These are phyloP conservation scores for Onthophagus taurus DNA, from an alignment of 1,140 invertebrate genomes.

Conservation along the genomic window DNA sequence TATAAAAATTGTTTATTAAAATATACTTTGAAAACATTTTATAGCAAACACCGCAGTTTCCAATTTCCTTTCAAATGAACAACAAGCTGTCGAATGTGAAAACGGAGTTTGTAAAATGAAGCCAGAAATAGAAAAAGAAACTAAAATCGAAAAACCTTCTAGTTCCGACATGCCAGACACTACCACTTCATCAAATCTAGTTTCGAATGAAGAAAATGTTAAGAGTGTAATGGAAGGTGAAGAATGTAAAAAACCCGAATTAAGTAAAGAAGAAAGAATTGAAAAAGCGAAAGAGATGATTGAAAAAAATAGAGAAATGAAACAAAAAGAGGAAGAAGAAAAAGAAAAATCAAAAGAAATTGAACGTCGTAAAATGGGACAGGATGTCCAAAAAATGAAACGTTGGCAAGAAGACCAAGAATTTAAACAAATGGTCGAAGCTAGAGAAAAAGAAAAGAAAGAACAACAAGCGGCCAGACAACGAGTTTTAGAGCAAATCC, in stretches of 20 bases:
- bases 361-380: slow-evolving; percentile 58
- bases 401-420: slow-evolving; percentile 64
- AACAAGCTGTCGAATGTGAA: slow-evolving; percentile 21
- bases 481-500: slow-evolving; percentile 62
- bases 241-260: slow-evolving; percentile 27
- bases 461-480: slow-evolving; percentile 58
- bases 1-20: slow-evolving; percentile 2
- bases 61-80: slow-evolving; percentile 11
- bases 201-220: slow-evolving; percentile 5
- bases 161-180: not conserved
- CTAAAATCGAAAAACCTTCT: not conserved
- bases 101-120: slow-evolving; percentile 24
- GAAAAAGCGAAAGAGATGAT: slow-evolving; percentile 44
- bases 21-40: not conserved
- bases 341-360: slow-evolving; percentile 56
- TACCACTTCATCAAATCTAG: not conserved
- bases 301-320: slow-evolving; percentile 47
- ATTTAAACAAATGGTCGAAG: slow-evolving; percentile 56
- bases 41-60: slow-evolving; percentile 11
- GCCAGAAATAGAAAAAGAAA: slow-evolving; percentile 5
- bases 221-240: slow-evolving; percentile 8
- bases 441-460: slow-evolving; percentile 59
- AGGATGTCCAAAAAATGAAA: slow-evolving; percentile 59
- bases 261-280: slow-evolving; percentile 33
- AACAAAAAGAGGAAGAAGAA: slow-evolving; percentile 55